Evolutionary conservation across 2,797 vertebrate species (phyloP).

Genomic region (Etheostoma nigrum): DNA sequence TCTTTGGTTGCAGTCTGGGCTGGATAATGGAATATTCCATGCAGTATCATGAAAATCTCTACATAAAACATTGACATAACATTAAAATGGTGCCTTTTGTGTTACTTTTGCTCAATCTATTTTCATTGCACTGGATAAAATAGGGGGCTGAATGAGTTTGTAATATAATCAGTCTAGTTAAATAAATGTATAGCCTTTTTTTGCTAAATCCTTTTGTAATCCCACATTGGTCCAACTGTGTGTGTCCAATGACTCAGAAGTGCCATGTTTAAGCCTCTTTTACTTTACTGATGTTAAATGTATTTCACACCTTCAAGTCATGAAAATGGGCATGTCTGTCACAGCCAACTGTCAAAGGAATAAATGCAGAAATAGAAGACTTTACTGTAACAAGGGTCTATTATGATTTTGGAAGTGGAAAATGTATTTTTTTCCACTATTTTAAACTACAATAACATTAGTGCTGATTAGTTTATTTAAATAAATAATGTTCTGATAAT

Average conservation of each 20-base stretch:
- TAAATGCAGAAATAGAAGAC: not conserved
- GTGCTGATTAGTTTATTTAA: not conserved
- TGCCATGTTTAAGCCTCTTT: not conserved
- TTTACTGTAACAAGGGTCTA: not conserved
- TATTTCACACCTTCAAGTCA: constrained; percentile 32
- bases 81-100: constrained; percentile 5
- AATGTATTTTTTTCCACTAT: not conserved
- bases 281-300: not conserved
- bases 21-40: constrained; percentile 18
- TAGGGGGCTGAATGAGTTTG: constrained; percentile 8
- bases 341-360: constrained; percentile 16
- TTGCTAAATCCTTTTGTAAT: not conserved
- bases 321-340: constrained; percentile 35
- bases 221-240: not conserved
- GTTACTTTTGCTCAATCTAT: constrained; percentile 65
- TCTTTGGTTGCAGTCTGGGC: not conserved
- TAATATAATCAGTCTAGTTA: constrained; percentile 34
- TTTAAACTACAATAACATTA: not conserved
- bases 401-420: not conserved
- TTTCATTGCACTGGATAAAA: constrained; percentile 3
- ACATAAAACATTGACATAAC: constrained; percentile 49
- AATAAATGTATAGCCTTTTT: constrained; percentile 33
- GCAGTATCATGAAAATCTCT: constrained; percentile 40
- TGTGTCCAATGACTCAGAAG: not conserved
- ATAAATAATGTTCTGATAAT: no score